phyloP scores from a whole-genome alignment of 2,888 invertebrate genomes.

The Hirtodrosophila duncani region DNA sequence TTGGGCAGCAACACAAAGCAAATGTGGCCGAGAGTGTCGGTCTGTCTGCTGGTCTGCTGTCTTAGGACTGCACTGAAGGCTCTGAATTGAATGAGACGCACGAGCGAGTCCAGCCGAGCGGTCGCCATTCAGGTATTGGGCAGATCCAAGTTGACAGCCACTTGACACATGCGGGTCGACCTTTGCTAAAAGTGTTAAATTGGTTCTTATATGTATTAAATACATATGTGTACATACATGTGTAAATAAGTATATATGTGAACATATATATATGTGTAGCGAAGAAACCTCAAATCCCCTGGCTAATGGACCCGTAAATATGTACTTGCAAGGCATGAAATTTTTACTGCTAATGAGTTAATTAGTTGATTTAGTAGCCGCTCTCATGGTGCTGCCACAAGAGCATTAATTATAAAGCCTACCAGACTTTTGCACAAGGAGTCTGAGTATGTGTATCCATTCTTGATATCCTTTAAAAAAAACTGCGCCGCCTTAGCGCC shows the following conservation, averaged over 20 bases:
- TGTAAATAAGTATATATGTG: conserved; percentile 1
- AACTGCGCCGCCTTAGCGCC: conserved; percentile 35
- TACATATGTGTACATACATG: not conserved
- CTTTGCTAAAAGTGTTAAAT: conserved; percentile 39
- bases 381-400: conserved; percentile 31
- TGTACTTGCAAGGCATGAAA: too few species aligned
- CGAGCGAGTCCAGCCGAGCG: conserved; percentile 39
- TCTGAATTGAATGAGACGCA: conserved; percentile 59
- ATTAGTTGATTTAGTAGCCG: conserved; percentile 60
- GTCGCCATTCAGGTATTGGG: conserved; percentile 21
- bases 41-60: not conserved
- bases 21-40: conserved; percentile 23
- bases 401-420: conserved; percentile 36
- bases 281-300: too few species aligned
- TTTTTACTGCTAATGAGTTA: conserved; percentile 56
- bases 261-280: conserved; percentile 2
- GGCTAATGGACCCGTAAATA: too few species aligned
- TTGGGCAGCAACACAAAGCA: too few species aligned
- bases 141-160: conserved; percentile 47
- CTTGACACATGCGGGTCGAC: conserved; percentile 55
- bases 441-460: too few species aligned
- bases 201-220: conserved; percentile 22
- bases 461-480: too few species aligned
- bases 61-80: conserved; percentile 4
- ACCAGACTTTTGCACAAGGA: too few species aligned